Conservation (phyloP, 2,113 vertebrate species). For the Xiphophorus hellerii region DNA sequence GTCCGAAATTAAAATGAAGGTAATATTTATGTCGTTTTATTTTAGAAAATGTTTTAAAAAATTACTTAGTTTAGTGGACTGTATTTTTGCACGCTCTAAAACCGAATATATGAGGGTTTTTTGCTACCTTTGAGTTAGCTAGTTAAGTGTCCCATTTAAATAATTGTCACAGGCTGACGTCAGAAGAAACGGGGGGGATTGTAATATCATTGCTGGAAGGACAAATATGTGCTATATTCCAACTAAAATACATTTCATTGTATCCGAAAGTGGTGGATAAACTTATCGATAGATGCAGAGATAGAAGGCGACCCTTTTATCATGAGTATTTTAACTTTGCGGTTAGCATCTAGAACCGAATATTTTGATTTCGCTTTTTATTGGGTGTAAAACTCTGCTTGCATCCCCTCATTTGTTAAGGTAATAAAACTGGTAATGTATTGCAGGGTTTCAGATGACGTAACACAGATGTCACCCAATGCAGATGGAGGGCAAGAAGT, state of each 20-base stretch:
- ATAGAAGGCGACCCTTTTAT: too few species aligned
- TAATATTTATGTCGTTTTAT: conserved; percentile 24
- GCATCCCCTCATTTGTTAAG: too few species aligned
- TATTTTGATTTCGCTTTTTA: too few species aligned
- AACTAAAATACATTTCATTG: neutral
- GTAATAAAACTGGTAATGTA: too few species aligned
- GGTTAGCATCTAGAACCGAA: conserved; percentile 50
- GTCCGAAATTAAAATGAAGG: conserved; percentile 83
- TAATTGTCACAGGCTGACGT: neutral
- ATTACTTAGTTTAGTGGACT: neutral
- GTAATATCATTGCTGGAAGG: neutral
- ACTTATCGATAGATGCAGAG: neutral
- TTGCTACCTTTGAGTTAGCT: neutral
- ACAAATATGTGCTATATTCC: neutral
- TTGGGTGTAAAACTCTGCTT: too few species aligned
- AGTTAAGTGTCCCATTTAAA: neutral
- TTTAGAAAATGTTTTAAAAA: neutral
- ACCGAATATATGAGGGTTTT: too few species aligned
- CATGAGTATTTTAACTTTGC: neutral
- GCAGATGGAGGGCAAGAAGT: too few species aligned
- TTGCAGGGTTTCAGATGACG: too few species aligned
- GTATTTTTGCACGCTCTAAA: neutral
- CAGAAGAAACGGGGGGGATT: neutral
- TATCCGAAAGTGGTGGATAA: neutral
- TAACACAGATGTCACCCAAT: too few species aligned